Percentiles rank a stretch among this genome's conserved stretches.
Conservation (phyloP, 2,113 vertebrate genomes). For the Gallinago jamesoni region DNA sequence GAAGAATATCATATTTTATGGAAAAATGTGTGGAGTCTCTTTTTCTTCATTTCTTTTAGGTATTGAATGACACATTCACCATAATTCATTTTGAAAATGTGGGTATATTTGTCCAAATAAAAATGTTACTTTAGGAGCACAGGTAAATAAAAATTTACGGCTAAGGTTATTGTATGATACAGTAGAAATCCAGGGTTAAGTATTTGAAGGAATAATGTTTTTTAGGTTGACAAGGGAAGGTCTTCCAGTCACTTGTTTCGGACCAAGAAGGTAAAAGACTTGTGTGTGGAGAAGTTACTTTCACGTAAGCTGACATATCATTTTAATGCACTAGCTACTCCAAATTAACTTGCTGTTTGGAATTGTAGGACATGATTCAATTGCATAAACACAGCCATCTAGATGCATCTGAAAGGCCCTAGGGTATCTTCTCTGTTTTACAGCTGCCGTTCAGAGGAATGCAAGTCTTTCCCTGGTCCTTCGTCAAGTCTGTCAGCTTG, state of each 20-base stretch:
- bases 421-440: constrained; percentile 24
- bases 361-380: constrained; percentile 26
- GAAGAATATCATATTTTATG: not conserved
- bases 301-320: not conserved
- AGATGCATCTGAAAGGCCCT: constrained; percentile 37
- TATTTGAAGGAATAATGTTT: not conserved
- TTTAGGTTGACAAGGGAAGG: not conserved
- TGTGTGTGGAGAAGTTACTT: not conserved
- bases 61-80: not conserved
- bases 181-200: not conserved
- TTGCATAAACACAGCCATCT: constrained; percentile 31
- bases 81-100: not conserved
- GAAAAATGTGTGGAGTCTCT: not conserved
- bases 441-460: not conserved
- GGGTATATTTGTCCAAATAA: not conserved
- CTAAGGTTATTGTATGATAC: not conserved
- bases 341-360: constrained; percentile 35
- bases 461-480: constrained; percentile 4
- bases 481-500: constrained; percentile 1
- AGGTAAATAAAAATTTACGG: not conserved
- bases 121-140: not conserved
- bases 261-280: not conserved
- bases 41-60: constrained; percentile 9
- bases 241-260: not conserved
- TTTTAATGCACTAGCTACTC: constrained; percentile 34